phyloP scores from a whole-genome alignment of 2,113 vertebrate genomes.

The Lepidothrix coronata region DNA sequence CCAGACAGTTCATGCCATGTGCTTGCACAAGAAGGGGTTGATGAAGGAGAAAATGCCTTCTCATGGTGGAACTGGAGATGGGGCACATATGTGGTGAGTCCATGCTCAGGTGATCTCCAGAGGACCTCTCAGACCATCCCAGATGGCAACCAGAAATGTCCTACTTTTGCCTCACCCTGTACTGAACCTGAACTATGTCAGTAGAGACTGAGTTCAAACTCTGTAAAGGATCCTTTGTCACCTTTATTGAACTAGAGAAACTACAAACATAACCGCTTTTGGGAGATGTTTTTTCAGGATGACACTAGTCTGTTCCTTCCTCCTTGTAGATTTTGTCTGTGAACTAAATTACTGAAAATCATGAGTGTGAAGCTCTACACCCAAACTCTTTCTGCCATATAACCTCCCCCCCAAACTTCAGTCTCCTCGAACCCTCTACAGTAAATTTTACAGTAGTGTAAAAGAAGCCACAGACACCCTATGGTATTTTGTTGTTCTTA shows the following conservation, averaged over 20 bases:
- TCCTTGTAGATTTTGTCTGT: background rate
- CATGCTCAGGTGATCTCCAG: accelerated
- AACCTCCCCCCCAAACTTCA: background rate
- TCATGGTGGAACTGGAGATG: accelerated
- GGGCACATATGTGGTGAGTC: accelerated
- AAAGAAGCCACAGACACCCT: constrained; percentile 25
- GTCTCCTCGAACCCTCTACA: background rate
- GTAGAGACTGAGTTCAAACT: background rate
- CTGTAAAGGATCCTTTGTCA: background rate
- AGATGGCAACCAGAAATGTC: background rate
- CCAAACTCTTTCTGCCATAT: background rate
- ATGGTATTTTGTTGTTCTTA: constrained; percentile 31
- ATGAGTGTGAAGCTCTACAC: background rate
- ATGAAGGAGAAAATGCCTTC: background rate
- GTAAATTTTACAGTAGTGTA: background rate
- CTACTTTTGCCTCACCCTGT: background rate
- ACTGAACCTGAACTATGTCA: background rate
- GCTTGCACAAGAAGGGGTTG: accelerated
- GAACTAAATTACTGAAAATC: background rate
- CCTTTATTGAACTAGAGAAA: background rate
- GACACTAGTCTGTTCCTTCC: background rate
- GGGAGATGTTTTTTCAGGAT: background rate
- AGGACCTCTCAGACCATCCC: background rate
- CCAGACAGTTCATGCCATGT: accelerated
- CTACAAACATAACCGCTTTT: background rate